Conservation (phyloP, 30 jellyfish, hydroid and myxozoan species). For the Euphysa ruthae region DNA sequence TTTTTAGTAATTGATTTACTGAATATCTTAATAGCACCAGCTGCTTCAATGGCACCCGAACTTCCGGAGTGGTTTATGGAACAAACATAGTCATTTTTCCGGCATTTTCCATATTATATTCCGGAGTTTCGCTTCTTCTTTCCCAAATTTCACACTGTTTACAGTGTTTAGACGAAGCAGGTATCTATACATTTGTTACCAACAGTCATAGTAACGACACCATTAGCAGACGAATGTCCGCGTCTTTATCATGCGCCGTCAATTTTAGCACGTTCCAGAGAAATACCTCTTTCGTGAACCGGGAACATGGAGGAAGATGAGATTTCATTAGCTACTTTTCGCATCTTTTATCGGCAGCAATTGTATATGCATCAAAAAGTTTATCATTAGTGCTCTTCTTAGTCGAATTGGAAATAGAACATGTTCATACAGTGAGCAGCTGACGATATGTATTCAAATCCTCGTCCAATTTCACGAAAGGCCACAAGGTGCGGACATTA, state of each 20-base stretch:
- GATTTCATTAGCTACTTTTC: background rate
- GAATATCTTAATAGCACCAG: conserved; percentile 1
- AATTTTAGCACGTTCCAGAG: background rate
- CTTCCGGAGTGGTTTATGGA: background rate
- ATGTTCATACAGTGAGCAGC: background rate
- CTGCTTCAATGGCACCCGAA: background rate
- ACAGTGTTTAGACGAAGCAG: background rate
- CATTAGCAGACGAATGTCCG: background rate
- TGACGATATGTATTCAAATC: background rate
- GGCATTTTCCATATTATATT: background rate
- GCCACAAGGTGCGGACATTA: background rate
- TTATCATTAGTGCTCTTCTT: background rate
- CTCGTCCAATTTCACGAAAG: background rate
- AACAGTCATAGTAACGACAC: background rate
- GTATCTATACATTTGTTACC: background rate
- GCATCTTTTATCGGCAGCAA: background rate
- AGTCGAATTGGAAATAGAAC: background rate
- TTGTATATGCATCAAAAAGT: background rate
- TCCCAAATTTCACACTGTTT: background rate
- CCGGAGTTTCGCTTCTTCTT: background rate
- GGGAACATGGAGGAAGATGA: too few relatives aligned
- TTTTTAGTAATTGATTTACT: background rate
- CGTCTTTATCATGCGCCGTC: conserved; percentile 8
- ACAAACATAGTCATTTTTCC: background rate
- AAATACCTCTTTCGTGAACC: background rate